Evolutionary conservation across 2,797 vertebrate genomes (phyloP).

Genomic region (Myiotriccus ornatus): DNA sequence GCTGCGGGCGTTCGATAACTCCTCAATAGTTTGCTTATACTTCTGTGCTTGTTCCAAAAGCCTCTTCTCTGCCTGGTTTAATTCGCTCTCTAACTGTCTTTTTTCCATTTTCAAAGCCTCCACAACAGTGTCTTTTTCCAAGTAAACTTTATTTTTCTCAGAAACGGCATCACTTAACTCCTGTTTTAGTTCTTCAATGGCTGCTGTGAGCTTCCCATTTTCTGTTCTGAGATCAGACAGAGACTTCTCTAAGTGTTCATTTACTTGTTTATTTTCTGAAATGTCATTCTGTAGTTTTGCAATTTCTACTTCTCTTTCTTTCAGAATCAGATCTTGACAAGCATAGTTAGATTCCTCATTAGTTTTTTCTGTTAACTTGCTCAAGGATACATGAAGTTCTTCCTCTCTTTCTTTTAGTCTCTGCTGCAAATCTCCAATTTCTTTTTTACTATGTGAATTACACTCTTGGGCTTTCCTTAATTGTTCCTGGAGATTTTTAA

Average conservation of each 20-base stretch:
- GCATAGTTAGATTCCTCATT: constrained; percentile 23
- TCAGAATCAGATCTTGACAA: constrained; percentile 61
- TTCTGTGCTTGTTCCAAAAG: constrained; percentile 81
- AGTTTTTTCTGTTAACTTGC: constrained; percentile 62
- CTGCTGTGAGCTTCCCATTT: constrained; percentile 79
- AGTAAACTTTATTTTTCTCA: constrained; percentile 71
- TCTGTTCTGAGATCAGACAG: constrained; percentile 85
- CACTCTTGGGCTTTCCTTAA: constrained; percentile 78
- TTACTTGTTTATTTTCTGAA: constrained; percentile 75
- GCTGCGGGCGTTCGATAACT: constrained; percentile 79
- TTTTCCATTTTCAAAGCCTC: constrained; percentile 89
- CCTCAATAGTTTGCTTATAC: constrained; percentile 85
- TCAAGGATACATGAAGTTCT: constrained; percentile 70
- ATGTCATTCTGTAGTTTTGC: constrained; percentile 78
- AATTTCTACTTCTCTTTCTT: constrained; percentile 79
- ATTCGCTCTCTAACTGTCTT: constrained; percentile 80
- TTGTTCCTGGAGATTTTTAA: constrained; percentile 83
- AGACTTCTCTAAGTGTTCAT: constrained; percentile 79
- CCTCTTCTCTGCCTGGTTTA: constrained; percentile 77
- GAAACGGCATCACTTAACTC: constrained; percentile 79
- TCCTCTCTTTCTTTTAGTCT: constrained; percentile 79
- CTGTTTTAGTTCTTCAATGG: constrained; percentile 73
- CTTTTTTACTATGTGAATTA: constrained; percentile 72
- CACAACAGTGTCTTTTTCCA: constrained; percentile 85
- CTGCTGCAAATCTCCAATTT: constrained; percentile 78